Base-by-base conservation (phyloP, 2,113 vertebrate species). In the Ellobius talpinus region DNA sequence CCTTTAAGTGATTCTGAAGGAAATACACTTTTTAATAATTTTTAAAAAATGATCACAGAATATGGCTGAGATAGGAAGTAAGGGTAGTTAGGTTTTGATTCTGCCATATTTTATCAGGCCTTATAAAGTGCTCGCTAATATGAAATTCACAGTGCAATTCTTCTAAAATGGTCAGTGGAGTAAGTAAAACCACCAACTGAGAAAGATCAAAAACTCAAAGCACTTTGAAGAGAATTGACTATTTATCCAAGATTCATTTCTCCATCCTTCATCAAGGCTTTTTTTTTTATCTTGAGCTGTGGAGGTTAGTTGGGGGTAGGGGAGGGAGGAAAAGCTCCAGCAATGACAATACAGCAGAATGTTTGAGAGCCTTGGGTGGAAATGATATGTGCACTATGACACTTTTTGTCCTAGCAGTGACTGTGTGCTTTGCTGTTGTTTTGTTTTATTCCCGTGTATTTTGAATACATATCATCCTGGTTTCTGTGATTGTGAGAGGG, bases 311-410 rank as follows among this genome's bases (percentile, higher is more conserved):
- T 26, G 39, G 23, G 10, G 55, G 10, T 1, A 1, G 31, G 36
- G 14, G 36, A 21, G 14, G 4, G 21, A 24, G 36, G 16, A 17
- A 0, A 4, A 0, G 36, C 31, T 16, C 8, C 3, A n/a, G 6
- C 31, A 19, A 29, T 31, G 42, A 94, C 33, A 79, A 10, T 3
- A 11, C 17, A 42, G 78, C 39, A 42, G 50, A 61, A 33, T n/a
- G 87, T 94, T 74, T 89, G 76, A 94, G 90, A 93, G 95, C 79
- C 74, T 96, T 63, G 84, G 66, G 14, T 90, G 76, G 73, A 93
- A 97, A 74, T 89, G 76, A 89, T 72, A 90, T 10, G 39, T 21
- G 73, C 2, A 13, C 63, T 36, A 12, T 11, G 65, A 36, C 95
- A 91, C 24, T 82, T 65, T 55, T 85, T 91, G 88, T 96, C 77